phyloP scores from a whole-genome alignment of 92 coral and sea anemone species.

The Paragorgia papillata region DNA sequence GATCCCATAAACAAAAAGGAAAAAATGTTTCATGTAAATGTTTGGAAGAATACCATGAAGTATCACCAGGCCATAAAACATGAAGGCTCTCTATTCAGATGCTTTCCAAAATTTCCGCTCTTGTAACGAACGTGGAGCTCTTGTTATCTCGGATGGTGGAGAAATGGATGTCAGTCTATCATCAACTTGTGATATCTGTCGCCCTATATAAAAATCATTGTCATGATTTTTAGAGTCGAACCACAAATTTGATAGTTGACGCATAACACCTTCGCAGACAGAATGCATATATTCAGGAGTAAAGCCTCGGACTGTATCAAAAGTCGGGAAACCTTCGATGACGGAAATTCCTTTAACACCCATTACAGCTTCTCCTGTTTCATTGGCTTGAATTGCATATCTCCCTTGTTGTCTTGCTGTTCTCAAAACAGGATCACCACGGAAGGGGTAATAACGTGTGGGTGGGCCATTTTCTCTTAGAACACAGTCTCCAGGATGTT shows the following conservation, averaged over 20 bases:
- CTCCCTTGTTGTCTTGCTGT: conserved; percentile 25
- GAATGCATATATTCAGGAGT: conserved; percentile 34
- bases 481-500: conserved; percentile 24
- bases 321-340: conserved; percentile 33
- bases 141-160: conserved; percentile 49
- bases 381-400: conserved; percentile 23
- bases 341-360: conserved; percentile 36
- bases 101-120: conserved; percentile 39
- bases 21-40: conserved; percentile 31
- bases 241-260: conserved; percentile 16
- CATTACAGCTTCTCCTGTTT: conserved; percentile 18
- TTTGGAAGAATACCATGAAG: conserved; percentile 31
- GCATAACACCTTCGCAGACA: conserved; percentile 28
- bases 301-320: conserved; percentile 21
- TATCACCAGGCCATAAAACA: conserved; percentile 41
- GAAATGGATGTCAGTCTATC: conserved; percentile 15
- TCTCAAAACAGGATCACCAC: conserved; percentile 33
- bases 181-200: neutral
- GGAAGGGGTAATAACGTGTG: conserved; percentile 15
- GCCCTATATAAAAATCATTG: conserved; percentile 16
- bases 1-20: conserved; percentile 35
- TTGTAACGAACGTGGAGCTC: conserved; percentile 31
- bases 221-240: conserved; percentile 22
- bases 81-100: conserved; percentile 43
- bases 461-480: conserved; percentile 21